Percentiles rank a stretch among this genome's conserved stretches.
phyloP scores from a whole-genome alignment of 2,113 vertebrate species.

The Haemorhous mexicanus region DNA sequence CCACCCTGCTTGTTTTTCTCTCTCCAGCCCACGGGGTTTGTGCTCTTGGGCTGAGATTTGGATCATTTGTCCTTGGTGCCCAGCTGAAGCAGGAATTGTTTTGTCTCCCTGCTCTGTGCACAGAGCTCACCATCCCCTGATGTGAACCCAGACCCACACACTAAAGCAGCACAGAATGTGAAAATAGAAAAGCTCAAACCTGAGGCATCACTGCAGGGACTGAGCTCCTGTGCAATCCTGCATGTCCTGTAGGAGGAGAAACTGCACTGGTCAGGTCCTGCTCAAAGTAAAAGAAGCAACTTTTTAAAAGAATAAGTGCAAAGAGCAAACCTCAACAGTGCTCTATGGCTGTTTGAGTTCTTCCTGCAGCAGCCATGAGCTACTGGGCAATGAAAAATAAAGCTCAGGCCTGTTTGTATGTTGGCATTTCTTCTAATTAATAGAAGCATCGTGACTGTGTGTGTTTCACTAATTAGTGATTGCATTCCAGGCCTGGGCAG shows the following conservation, averaged over 20 bases:
- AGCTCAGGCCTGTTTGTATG: not conserved
- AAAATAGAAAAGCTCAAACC: not conserved
- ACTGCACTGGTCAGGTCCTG: not conserved
- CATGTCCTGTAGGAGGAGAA: not conserved
- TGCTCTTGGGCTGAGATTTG: not conserved
- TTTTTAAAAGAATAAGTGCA: not conserved
- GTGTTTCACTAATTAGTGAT: not conserved
- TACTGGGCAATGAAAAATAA: not conserved
- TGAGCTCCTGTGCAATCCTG: not conserved
- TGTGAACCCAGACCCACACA: not conserved
- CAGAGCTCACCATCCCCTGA: not conserved
- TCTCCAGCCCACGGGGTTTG: not conserved
- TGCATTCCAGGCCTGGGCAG: not conserved
- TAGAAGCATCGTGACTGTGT: not conserved
- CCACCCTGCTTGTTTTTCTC: not conserved
- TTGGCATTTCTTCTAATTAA: not conserved
- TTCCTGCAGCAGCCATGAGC: not conserved
- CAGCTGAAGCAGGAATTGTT: not conserved
- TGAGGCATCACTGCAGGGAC: not conserved
- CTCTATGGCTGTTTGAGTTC: not conserved
- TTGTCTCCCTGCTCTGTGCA: not conserved
- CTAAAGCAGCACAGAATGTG: not conserved
- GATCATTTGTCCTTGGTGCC: not conserved
- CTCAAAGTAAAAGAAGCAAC: not conserved
- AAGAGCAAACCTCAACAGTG: accelerated